These are phyloP conservation scores for Eumaeus atala DNA, from an alignment of 1,140 invertebrate genomes.

Conservation along the genomic window DNA sequence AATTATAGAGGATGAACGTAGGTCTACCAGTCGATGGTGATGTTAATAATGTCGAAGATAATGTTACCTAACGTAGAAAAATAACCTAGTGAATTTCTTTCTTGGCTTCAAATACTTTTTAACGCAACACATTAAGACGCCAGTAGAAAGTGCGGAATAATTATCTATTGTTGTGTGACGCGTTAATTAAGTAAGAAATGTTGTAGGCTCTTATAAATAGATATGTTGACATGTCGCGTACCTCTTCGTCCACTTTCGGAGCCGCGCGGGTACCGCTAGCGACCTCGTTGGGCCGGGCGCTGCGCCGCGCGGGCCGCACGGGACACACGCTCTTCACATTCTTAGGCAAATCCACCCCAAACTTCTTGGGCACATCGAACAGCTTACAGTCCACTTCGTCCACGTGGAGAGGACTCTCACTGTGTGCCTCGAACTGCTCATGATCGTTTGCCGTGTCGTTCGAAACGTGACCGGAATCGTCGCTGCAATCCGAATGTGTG, in stretches of 20 bases:
- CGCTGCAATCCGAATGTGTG: constrained; percentile 76
- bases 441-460: constrained; percentile 77
- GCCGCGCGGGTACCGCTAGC: constrained; percentile 67
- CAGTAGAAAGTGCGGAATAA: constrained; percentile 8
- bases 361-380: constrained; percentile 50
- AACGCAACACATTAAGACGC: too few relatives aligned
- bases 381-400: constrained; percentile 56
- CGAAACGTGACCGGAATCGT: constrained; percentile 85
- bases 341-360: constrained; percentile 48
- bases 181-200: constrained; percentile 10
- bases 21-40: too few relatives aligned
- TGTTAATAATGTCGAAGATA: too few relatives aligned
- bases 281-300: constrained; percentile 63
- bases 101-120: too few relatives aligned
- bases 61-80: too few relatives aligned
- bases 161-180: constrained; percentile 11
- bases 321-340: constrained; percentile 57
- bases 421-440: constrained; percentile 47
- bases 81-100: too few relatives aligned
- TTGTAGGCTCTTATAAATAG: constrained; percentile 38
- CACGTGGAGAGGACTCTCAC: constrained; percentile 29
- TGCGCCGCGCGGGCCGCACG: constrained; percentile 54
- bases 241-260: constrained; percentile 71
- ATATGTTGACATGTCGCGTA: constrained; percentile 66
- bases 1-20: too few relatives aligned